Conservation (phyloP, 2,888 invertebrate genomes). For the Apocheima hispidaria region DNA sequence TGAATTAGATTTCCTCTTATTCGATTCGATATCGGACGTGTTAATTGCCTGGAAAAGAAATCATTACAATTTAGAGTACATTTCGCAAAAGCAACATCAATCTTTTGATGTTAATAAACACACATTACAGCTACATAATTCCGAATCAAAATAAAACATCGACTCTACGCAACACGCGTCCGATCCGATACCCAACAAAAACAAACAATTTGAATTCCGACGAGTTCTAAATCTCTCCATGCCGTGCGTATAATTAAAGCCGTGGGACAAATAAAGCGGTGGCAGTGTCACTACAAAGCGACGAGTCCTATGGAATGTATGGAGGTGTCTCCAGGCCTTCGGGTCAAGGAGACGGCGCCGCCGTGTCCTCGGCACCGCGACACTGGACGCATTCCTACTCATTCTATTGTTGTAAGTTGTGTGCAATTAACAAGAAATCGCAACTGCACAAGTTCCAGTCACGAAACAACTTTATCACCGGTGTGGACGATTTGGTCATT, state of each 20-base stretch:
- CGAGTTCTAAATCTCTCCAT: slow-evolving; percentile 37
- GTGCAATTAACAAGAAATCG: slow-evolving; percentile 7
- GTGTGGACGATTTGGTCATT: background rate
- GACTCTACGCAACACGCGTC: slow-evolving; percentile 15
- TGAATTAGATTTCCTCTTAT: slow-evolving; percentile 2
- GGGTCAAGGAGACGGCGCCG: slow-evolving; percentile 71
- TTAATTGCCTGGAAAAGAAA: slow-evolving; percentile 14
- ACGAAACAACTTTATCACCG: background rate
- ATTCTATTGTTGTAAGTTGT: slow-evolving; percentile 17
- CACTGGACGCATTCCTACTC: slow-evolving; percentile 18
- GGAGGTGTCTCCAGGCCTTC: slow-evolving; percentile 37
- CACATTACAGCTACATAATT: slow-evolving; percentile 9
- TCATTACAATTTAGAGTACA: slow-evolving; percentile 13
- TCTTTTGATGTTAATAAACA: slow-evolving; percentile 15
- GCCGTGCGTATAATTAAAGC: slow-evolving; percentile 36
- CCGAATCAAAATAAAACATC: slow-evolving; percentile 17
- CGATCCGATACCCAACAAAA: slow-evolving; percentile 25
- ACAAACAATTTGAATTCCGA: slow-evolving; percentile 27
- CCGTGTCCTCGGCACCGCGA: slow-evolving; percentile 27
- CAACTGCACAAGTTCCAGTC: background rate
- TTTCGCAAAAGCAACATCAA: slow-evolving; percentile 10
- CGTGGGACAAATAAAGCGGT: slow-evolving; percentile 25
- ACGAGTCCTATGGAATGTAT: slow-evolving; percentile 29
- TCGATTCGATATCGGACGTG: slow-evolving; percentile 7
- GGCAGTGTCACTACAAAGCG: slow-evolving; percentile 24